Base-by-base conservation (phyloP, 2,797 vertebrate genomes). In the Anas flavirostris region DNA sequence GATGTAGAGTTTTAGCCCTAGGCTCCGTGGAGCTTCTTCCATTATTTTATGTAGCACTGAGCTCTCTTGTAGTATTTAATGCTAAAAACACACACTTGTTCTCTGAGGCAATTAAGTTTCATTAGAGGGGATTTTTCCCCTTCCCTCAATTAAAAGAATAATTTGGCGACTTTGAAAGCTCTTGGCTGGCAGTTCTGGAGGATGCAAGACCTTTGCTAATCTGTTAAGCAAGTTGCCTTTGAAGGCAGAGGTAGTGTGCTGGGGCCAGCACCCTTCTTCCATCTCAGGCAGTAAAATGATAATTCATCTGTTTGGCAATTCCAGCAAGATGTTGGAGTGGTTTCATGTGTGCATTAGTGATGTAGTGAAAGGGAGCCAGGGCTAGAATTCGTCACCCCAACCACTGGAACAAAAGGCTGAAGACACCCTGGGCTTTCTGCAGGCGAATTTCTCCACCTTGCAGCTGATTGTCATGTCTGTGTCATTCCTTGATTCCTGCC, bases 101-200 rank as follows among this genome's bases (percentile, higher is more conserved):
- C 56, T 88, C 53, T 41, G 62, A 78, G 58, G 46, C 44, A n/a
- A 22, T 37, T 73, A 10, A 55, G 14, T 21, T 75, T 83, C 2
- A 0, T 69, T 78, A 31, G 9, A 35, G 43, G 3, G 3, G 0
- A 0, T n/a, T 64, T 64, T 75, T 91, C 55, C 31, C 58, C 44
- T 67, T 94, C 28, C 28, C 88, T 68, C 28, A 16, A 12, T 58
- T 19, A 82, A 86, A 70, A 37, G 18, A 80, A 69, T 29, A 46
- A 31, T 77, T 79, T 50, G 33, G 0, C 81, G 69, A 53, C 33
- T 85, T 73, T 75, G 64, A 50, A 69, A 89, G 12, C 25, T 74
- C 53, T 43, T 82, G 33, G 9, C 82, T 82, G 44, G 48, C 28
- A 70, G 75, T 68, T 26, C 58, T 2, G 7, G 64, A 43, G 16